These are phyloP conservation scores for Vanessa atalanta DNA, from an alignment of 1,140 invertebrate species.

Conservation along the genomic window DNA sequence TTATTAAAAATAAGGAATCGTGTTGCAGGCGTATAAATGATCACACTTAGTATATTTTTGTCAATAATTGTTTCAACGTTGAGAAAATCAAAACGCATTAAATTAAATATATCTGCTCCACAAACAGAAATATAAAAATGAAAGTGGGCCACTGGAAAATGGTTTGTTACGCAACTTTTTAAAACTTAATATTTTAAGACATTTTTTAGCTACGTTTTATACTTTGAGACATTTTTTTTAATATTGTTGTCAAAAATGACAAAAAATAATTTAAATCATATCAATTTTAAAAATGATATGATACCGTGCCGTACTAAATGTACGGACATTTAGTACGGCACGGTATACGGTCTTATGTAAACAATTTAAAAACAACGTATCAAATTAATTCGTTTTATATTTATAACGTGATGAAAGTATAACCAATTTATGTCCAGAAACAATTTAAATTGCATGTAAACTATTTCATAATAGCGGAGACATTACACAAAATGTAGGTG, in stretches of 20 bases:
- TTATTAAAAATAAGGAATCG: too few relatives aligned
- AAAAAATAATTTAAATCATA: too few relatives aligned
- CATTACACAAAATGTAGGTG: slow-evolving; percentile 8
- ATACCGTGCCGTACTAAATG: too few relatives aligned
- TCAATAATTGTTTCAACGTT: not conserved
- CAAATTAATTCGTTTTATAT: not conserved
- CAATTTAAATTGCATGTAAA: slow-evolving; percentile 27
- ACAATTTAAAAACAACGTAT: too few relatives aligned
- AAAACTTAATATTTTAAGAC: not conserved
- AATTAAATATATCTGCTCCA: slow-evolving; percentile 12
- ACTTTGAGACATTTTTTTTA: too few relatives aligned
- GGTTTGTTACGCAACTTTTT: slow-evolving; percentile 1
- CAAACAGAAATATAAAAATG: slow-evolving; percentile 16
- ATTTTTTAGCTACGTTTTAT: not conserved
- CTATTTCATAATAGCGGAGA: slow-evolving; percentile 23
- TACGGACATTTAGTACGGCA: too few relatives aligned
- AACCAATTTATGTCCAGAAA: slow-evolving; percentile 8
- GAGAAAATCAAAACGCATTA: slow-evolving; percentile 2
- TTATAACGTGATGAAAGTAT: slow-evolving; percentile 5
- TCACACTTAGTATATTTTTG: not conserved
- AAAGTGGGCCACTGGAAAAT: slow-evolving; percentile 16
- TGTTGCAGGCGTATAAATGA: not conserved
- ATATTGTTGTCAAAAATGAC: too few relatives aligned
- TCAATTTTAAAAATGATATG: too few relatives aligned
- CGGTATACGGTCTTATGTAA: too few relatives aligned